Base-by-base conservation (phyloP, 2,113 vertebrate species). In the Tamias sibiricus region DNA sequence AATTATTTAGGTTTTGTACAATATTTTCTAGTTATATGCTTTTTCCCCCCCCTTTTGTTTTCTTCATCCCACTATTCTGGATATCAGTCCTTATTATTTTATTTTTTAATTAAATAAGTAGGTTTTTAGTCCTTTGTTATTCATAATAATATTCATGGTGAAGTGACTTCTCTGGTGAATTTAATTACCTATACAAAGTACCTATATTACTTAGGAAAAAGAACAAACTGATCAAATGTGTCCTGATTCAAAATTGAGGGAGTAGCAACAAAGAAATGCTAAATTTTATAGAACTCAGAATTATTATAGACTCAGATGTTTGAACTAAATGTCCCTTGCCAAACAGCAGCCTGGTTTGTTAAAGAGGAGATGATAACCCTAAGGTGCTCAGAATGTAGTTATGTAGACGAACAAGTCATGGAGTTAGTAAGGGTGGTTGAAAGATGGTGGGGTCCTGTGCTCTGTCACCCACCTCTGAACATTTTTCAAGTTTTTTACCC, bases 71-170 rank as follows among this genome's bases (percentile, higher is more conserved):
- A 66, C 28, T 8, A 42, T 40, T 59, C 32, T 54, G 37, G 40
- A 91, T 66, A 5, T 57, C 86, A 44, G 37, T 62, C 14, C 13
- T 74, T 80, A 24, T 64, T 4, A 54, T 72, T 62, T 52, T 40
- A 35, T n/a, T 82, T 94, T 92, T 95, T 20, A 93, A 68, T 74
- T 69, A 85, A 93, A 89, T 57, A 54, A 66, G 52, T 74, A 14
- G 85, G 24, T 47, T 86, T 81, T 81, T 59, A 68, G 59, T 8
- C 9, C 20, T 86, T 12, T 75, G 11, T 77, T 92, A 59, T 52
- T 85, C 72, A n/a, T 74, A 80, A 40, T 75, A 75, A 59, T 75
- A 85, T 47, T n/a, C 17, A 74, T 81, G 20, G 11, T 16, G 77
- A 85, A 54, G 22, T 81, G 68, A 47, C 64, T 85, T 90, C 37